phyloP scores from a whole-genome alignment of 2,797 vertebrate species.

The Hydrocynus forskahlii region DNA sequence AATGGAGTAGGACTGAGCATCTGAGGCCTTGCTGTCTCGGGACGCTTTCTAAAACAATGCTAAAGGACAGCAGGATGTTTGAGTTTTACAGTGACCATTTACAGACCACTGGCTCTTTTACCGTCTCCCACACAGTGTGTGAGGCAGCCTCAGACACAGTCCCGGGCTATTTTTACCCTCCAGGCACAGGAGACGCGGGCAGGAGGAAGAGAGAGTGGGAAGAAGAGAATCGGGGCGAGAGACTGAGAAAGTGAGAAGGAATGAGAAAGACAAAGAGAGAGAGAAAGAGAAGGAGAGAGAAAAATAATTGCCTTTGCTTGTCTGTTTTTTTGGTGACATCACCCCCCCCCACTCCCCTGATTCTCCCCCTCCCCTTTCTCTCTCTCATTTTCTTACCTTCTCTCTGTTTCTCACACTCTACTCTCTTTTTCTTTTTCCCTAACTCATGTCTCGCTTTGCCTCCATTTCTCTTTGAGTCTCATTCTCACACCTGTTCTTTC shows the following conservation, averaged over 20 bases:
- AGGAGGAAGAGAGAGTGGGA: slow-evolving; percentile 24
- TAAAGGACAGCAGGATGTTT: background rate
- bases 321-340: slow-evolving; percentile 59
- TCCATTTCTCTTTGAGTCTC: too few relatives aligned
- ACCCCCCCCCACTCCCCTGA: background rate
- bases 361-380: background rate
- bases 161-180: slow-evolving; percentile 57
- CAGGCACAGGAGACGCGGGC: slow-evolving; percentile 4
- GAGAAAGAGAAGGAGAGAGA: slow-evolving; percentile 18
- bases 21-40: background rate
- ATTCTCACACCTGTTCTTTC: background rate
- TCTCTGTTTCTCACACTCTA: slow-evolving; percentile 16
- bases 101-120: slow-evolving; percentile 2
- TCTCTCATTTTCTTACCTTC: background rate
- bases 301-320: slow-evolving; percentile 57
- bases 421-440: background rate
- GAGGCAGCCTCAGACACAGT: slow-evolving; percentile 23
- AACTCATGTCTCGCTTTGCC: too few relatives aligned
- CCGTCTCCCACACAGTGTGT: slow-evolving; percentile 7
- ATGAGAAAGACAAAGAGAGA: slow-evolving; percentile 19
- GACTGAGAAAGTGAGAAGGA: slow-evolving; percentile 18
- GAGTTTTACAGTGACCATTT: background rate
- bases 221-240: slow-evolving; percentile 2
- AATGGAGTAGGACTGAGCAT: background rate
- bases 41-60: too few relatives aligned